Percentiles rank a stretch among this genome's conserved stretches.
Evolutionary conservation across 2,797 vertebrate species (phyloP).

Genomic region (Sebastes steindachneri): DNA sequence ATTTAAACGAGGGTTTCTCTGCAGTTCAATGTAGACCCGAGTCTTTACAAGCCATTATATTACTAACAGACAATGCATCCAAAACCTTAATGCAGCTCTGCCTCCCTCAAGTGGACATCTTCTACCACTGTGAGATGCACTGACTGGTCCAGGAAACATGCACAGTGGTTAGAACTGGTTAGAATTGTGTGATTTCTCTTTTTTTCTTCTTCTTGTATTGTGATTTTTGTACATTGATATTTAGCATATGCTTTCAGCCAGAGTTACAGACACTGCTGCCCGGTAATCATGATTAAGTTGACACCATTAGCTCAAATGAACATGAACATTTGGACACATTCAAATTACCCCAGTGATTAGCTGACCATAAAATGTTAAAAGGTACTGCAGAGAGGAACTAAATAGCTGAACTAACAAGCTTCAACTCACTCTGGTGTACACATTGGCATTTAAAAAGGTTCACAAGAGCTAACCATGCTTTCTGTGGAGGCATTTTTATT

Average conservation of each 20-base stretch:
- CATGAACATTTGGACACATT: neutral
- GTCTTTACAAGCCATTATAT: neutral
- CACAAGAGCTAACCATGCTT: neutral
- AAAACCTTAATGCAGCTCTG: conserved; percentile 44
- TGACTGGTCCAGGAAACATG: neutral
- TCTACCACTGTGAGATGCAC: conserved; percentile 12
- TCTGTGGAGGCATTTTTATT: neutral
- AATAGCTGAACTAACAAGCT: neutral
- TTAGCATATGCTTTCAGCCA: neutral
- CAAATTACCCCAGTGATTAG: neutral
- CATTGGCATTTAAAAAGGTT: neutral
- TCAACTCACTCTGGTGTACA: neutral
- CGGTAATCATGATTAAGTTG: neutral
- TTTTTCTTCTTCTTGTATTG: neutral
- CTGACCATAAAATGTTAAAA: neutral
- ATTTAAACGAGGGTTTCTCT: conserved; percentile 9
- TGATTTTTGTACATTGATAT: neutral
- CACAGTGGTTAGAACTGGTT: neutral
- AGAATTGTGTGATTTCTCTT: accelerated
- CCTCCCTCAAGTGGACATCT: conserved; percentile 70
- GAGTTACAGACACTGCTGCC: neutral
- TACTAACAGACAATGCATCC: neutral
- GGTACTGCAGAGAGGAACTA: neutral
- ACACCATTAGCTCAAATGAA: neutral
- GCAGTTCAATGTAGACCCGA: neutral